These are phyloP conservation scores for Amphipyra berbera DNA, from an alignment of 2,888 invertebrate genomes.

Conservation along the genomic window DNA sequence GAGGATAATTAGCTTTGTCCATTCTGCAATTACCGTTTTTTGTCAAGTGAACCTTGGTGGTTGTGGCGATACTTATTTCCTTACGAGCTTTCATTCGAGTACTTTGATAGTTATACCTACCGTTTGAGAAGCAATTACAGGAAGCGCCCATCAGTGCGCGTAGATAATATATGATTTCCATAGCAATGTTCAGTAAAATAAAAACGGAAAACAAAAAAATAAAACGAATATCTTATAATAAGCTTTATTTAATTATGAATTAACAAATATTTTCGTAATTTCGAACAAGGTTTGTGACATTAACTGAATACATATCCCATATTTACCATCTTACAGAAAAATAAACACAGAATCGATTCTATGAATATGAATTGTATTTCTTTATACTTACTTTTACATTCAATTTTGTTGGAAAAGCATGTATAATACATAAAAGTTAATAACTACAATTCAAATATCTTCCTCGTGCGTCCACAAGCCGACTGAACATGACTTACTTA, in stretches of 20 bases:
- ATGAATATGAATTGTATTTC: slow-evolving; percentile 87
- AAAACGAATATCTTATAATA: slow-evolving; percentile 89
- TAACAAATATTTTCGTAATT: slow-evolving; percentile 90
- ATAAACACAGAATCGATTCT: slow-evolving; percentile 89
- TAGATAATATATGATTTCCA: too few species aligned
- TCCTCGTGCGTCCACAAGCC: slow-evolving; percentile 82
- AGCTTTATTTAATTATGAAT: slow-evolving; percentile 90
- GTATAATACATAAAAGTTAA: slow-evolving; percentile 88
- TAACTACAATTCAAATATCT: slow-evolving; percentile 84
- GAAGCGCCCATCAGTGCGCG: too few species aligned
- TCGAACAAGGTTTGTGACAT: slow-evolving; percentile 89
- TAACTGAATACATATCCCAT: slow-evolving; percentile 88
- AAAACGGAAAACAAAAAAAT: slow-evolving; percentile 63
- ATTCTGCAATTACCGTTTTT: too few species aligned
- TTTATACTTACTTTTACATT: slow-evolving; percentile 88
- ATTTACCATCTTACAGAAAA: slow-evolving; percentile 84
- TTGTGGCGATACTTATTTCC: too few species aligned
- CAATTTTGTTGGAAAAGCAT: slow-evolving; percentile 88
- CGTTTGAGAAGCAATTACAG: too few species aligned
- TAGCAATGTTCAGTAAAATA: too few species aligned
- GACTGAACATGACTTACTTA: slow-evolving; percentile 84
- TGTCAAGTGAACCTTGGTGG: too few species aligned
- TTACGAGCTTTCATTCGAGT: too few species aligned
- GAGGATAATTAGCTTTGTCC: too few species aligned
- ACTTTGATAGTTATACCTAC: too few species aligned